Conservation (phyloP, 2,888 invertebrate genomes). For the Nomada lathburiana region DNA sequence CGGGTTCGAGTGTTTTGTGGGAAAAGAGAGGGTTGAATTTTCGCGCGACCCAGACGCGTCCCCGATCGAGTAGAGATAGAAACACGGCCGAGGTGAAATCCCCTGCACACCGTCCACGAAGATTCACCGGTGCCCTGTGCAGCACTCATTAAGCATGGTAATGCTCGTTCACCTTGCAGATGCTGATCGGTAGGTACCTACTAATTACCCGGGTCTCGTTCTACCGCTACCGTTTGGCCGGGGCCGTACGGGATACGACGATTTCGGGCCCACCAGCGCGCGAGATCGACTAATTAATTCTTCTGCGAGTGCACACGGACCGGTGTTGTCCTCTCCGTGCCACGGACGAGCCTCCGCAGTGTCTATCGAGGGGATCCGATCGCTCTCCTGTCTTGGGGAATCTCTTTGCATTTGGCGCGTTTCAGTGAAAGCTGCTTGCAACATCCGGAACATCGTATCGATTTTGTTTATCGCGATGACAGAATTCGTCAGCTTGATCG, state of each 20-base stretch:
- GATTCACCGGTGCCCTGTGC: slow-evolving; percentile 46
- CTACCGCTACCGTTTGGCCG: slow-evolving; percentile 60
- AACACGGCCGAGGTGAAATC: slow-evolving; percentile 61
- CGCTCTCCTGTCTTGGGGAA: background rate
- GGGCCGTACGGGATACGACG: slow-evolving; percentile 53
- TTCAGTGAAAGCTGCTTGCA: background rate
- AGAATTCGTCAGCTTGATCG: too few species aligned
- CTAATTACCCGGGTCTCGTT: slow-evolving; percentile 80
- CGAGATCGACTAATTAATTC: slow-evolving; percentile 82
- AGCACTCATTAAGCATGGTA: slow-evolving; percentile 78
- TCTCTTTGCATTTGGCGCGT: slow-evolving; percentile 23
- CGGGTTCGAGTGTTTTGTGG: background rate
- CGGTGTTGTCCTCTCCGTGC: slow-evolving; percentile 20
- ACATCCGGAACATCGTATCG: too few species aligned
- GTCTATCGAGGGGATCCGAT: slow-evolving; percentile 35
- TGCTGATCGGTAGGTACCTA: slow-evolving; percentile 79
- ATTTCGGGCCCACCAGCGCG: slow-evolving; percentile 75
- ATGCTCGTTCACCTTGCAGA: slow-evolving; percentile 77
- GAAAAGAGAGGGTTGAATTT: slow-evolving; percentile 53
- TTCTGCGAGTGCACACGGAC: slow-evolving; percentile 61
- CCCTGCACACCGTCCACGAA: slow-evolving; percentile 44
- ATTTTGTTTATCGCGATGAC: too few species aligned
- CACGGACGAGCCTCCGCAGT: slow-evolving; percentile 29
- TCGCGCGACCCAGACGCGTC: slow-evolving; percentile 47
- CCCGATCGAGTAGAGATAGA: slow-evolving; percentile 65